Evolutionary conservation across 2,113 vertebrate species (phyloP).

Genomic region (rat (Rattus norvegicus)): GRCr8 NC_086024.1:144611501-144612000

Average conservation of each 20-base stretch:
- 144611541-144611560: neutral
- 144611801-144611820: neutral
- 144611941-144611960: neutral
- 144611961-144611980: neutral
- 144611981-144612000: neutral
- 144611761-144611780: neutral
- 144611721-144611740: neutral
- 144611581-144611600: slow-evolving; percentile 26
- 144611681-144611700: slow-evolving; percentile 17
- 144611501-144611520: neutral
- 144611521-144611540: neutral
- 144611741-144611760: neutral
- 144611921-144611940: slow-evolving; percentile 20
- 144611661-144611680: slow-evolving; percentile 8
- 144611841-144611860: neutral
- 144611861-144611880: neutral
- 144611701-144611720: slow-evolving; percentile 29
- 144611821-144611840: neutral
- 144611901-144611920: neutral
- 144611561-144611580: slow-evolving; percentile 10
- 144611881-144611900: slow-evolving; percentile 44
- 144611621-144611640: slow-evolving; percentile 52
- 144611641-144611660: slow-evolving; percentile 50
- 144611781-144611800: neutral
- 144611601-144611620: slow-evolving; percentile 48